Conservation (phyloP, 2,888 invertebrate species). For the Sipha maydis region DNA sequence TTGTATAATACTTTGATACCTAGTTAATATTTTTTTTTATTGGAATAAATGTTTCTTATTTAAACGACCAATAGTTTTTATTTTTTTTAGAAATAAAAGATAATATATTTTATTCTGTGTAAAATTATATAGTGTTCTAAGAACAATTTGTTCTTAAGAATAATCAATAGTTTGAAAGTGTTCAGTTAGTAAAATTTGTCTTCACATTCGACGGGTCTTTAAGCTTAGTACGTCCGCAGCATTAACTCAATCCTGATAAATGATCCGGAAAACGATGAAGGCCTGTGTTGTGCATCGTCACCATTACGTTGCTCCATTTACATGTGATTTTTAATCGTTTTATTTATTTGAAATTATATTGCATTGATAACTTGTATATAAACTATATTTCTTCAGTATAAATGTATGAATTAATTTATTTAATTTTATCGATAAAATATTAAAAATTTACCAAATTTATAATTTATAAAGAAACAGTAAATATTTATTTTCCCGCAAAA, state of each 20-base stretch:
- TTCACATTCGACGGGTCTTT: neutral
- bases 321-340: neutral
- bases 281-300: neutral
- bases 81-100: neutral
- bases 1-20: neutral
- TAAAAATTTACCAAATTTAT: too few species aligned
- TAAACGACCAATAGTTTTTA: neutral
- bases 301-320: neutral
- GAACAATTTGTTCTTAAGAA: neutral
- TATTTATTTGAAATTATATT: neutral
- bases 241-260: slow-evolving; percentile 37
- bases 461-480: too few species aligned
- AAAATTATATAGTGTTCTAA: neutral
- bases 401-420: neutral
- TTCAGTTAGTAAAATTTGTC: slow-evolving; percentile 20
- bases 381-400: neutral
- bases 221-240: slow-evolving; percentile 6
- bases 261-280: slow-evolving; percentile 13
- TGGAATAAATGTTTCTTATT: neutral
- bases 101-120: neutral
- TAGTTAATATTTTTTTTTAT: neutral
- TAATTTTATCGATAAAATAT: too few species aligned
- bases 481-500: too few species aligned
- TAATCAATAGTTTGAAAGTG: slow-evolving; percentile 2
- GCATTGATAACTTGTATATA: neutral